Evolutionary conservation across 2,888 invertebrate species (phyloP).

Genomic region (Patella caerulea): DNA sequence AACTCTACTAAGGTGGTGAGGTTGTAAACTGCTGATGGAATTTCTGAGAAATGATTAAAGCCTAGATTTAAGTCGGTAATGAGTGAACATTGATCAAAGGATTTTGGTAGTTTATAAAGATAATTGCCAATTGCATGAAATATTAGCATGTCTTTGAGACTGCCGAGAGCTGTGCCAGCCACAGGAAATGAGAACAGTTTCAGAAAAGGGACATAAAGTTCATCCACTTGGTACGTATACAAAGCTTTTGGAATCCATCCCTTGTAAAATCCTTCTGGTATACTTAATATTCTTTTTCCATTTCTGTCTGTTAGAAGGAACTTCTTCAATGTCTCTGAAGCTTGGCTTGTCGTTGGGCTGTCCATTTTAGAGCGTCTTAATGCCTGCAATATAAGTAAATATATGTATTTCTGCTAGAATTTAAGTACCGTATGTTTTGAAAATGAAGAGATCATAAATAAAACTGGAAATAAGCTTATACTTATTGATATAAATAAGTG

Average conservation of each 20-base stretch:
- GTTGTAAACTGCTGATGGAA: slow-evolving; percentile 53
- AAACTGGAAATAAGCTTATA: too few relatives aligned
- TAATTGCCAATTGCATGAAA: slow-evolving; percentile 62
- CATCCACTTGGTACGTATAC: slow-evolving; percentile 51
- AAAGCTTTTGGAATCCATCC: slow-evolving; percentile 62
- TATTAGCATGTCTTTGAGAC: slow-evolving; percentile 50
- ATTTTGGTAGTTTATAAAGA: slow-evolving; percentile 50
- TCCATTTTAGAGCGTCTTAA: too few relatives aligned
- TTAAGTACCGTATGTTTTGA: too few relatives aligned
- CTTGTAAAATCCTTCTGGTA: slow-evolving; percentile 60
- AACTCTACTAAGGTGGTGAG: slow-evolving; percentile 49
- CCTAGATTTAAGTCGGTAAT: slow-evolving; percentile 54
- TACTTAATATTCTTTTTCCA: slow-evolving; percentile 42
- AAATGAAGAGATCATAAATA: too few relatives aligned
- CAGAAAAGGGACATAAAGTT: slow-evolving; percentile 58
- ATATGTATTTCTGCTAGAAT: too few relatives aligned
- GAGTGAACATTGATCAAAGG: slow-evolving; percentile 54
- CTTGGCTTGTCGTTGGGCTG: slow-evolving; percentile 37
- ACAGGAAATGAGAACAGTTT: slow-evolving; percentile 61
- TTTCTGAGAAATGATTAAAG: slow-evolving; percentile 55
- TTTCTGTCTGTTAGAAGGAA: slow-evolving; percentile 46
- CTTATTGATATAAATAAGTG: too few relatives aligned
- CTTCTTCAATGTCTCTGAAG: slow-evolving; percentile 52
- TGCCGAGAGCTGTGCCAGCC: slow-evolving; percentile 58
- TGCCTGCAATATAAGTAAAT: too few relatives aligned